Base-by-base conservation (phyloP, 2,797 vertebrate genomes). In the Argentina silus region DNA sequence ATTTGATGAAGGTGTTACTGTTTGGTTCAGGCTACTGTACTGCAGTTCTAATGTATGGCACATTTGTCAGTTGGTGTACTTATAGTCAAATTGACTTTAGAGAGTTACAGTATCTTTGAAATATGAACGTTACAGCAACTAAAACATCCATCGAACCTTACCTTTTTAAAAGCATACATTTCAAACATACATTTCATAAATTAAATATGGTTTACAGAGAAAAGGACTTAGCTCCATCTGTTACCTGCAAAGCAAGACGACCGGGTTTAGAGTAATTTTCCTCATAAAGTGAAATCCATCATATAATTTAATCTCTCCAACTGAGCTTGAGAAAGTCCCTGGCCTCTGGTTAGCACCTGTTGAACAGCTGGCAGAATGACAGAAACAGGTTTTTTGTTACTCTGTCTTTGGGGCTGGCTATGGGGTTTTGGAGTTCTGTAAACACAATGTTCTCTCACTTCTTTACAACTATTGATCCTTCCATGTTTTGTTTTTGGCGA, bases 321-420 rank as follows among this genome's bases (percentile, higher is more conserved):
- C 68, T 64, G 9, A 66, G 42, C 65, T 53, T 9, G 55, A 45
- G 74, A 56, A 56, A 44, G 27, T 57, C 45, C 42, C 27, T 76
- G 53, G 51, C 57, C 43, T 70, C 61, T 67, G 47, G 59, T 66
- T 70, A 74, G 48, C 65, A 82, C 81, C 77, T 74, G 78, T 78
- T 70, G 56, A 75, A 61, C 73, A 78, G 65, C 62, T 81, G 75
- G 75, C 15, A 44, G 15, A 19, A 14, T 44, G 53, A 21, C 36
- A 45, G 42, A 21, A 45, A 12, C 50, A 57, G 17, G 10, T 57
- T 17, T 14, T 42, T 7, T 42, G 8, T 4, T 10, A 27, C 36
- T 12, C 3, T 3, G 3, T 7, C 5, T 62, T 51, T 10, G 57
- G 19, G 8, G 6, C 36, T 50, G 8, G 6, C 36, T 23, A 7